Percentiles rank a stretch among this genome's conserved stretches.
These are phyloP conservation scores for Salvelinus alpinus DNA, from an alignment of 2,113 vertebrate species.

Conservation along the genomic window DNA sequence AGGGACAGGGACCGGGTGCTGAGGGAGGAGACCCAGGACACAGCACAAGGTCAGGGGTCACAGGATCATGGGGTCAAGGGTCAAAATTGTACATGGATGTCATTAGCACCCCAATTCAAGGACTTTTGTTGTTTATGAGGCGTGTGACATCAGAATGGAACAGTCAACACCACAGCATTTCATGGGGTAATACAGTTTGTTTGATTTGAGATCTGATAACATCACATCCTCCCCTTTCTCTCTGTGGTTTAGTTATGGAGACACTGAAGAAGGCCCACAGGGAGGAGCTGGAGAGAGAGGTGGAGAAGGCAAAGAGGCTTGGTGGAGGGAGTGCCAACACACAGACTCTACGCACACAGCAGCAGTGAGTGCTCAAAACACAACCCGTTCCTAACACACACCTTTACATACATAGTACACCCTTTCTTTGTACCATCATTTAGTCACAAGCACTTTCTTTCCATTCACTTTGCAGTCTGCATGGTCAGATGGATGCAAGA, in stretches of 20 bases:
- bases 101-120: too few species aligned
- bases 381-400: neutral
- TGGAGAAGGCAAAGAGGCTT: slow-evolving; percentile 80
- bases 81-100: too few species aligned
- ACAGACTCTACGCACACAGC: slow-evolving; percentile 77
- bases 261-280: slow-evolving; percentile 91
- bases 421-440: too few species aligned
- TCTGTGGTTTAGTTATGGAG: slow-evolving; percentile 81
- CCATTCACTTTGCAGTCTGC: too few species aligned
- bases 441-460: too few species aligned
- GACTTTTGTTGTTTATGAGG: neutral
- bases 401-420: neutral
- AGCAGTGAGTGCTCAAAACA: slow-evolving; percentile 80
- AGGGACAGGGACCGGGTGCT: slow-evolving; percentile 85
- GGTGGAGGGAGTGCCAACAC: slow-evolving; percentile 68
- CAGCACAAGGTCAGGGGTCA: slow-evolving; percentile 76
- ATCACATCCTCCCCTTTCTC: neutral
- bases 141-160: neutral
- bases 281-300: slow-evolving; percentile 86
- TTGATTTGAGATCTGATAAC: neutral
- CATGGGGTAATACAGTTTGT: too few species aligned
- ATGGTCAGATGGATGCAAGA: too few species aligned
- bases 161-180: neutral
- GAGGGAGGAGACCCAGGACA: slow-evolving; percentile 86
- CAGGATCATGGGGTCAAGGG: too few species aligned